Conservation (phyloP, 2,888 invertebrate genomes). For the Deladenus siricidicola region DNA sequence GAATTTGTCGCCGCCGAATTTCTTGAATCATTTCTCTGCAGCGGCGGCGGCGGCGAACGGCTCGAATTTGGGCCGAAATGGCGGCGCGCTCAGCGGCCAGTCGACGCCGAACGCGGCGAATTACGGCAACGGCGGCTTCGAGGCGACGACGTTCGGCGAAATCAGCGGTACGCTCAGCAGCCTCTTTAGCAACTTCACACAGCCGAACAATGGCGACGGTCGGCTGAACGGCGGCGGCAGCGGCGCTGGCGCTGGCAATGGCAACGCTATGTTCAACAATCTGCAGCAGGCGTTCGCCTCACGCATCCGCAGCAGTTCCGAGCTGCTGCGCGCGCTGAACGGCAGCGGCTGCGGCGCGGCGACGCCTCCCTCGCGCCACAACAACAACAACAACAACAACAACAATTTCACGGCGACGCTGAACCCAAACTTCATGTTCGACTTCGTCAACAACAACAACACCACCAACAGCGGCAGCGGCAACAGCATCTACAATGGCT, state of each 20-base stretch:
- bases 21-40: neutral
- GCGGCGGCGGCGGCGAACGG: no score
- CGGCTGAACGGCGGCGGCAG: neutral
- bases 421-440: neutral
- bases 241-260: neutral
- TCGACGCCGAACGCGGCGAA: neutral
- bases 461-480: neutral
- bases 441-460: neutral
- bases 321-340: neutral
- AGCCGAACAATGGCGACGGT: neutral
- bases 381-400: neutral
- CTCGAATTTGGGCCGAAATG: no score
- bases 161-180: neutral
- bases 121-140: neutral
- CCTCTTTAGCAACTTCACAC: neutral
- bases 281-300: neutral
- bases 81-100: neutral
- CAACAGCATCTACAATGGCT: neutral
- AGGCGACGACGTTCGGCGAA: neutral
- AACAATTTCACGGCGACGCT: neutral
- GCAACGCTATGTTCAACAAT: neutral
- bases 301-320: neutral
- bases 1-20: neutral
- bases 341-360: no score
- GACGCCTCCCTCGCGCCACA: no score